These are phyloP conservation scores for Bimastos eiseni DNA, from an alignment of 2,888 invertebrate species.

Conservation along the genomic window DNA sequence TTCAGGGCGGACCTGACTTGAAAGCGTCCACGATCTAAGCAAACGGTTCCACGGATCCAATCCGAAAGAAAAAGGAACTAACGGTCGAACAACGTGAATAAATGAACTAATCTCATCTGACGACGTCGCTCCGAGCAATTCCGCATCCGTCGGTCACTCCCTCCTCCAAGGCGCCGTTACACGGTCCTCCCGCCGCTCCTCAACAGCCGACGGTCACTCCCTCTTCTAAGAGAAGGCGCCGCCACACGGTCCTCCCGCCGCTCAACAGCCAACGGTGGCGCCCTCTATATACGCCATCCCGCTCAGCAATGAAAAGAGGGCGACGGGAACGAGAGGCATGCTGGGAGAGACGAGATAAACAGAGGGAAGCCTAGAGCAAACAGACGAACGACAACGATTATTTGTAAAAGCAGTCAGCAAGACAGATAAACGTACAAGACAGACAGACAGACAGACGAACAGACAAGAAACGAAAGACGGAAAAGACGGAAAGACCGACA, in stretches of 20 bases:
- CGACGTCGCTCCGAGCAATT: not conserved
- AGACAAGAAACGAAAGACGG: not conserved
- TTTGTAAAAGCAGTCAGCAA: not conserved
- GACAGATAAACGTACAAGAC: no score
- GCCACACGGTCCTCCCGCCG: not conserved
- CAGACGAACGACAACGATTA: not conserved
- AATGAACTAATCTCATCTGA: constrained; percentile 13
- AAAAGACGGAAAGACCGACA: not conserved
- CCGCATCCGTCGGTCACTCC: not conserved
- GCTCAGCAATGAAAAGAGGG: not conserved
- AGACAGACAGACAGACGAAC: not conserved
- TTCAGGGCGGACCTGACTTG: not conserved
- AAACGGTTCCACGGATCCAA: not conserved
- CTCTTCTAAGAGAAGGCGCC: not conserved
- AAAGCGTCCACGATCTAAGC: not conserved
- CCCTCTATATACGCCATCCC: not conserved
- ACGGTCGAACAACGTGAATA: not conserved
- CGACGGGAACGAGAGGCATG: not conserved
- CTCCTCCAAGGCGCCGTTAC: not conserved
- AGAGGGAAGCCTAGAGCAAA: not conserved
- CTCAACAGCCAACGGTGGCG: not conserved
- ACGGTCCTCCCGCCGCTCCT: not conserved
- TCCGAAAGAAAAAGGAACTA: not conserved
- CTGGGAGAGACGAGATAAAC: constrained; percentile 13
- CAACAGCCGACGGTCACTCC: not conserved